Conservation (phyloP, 2,113 vertebrate genomes). For the Triplophysa rosa region DNA sequence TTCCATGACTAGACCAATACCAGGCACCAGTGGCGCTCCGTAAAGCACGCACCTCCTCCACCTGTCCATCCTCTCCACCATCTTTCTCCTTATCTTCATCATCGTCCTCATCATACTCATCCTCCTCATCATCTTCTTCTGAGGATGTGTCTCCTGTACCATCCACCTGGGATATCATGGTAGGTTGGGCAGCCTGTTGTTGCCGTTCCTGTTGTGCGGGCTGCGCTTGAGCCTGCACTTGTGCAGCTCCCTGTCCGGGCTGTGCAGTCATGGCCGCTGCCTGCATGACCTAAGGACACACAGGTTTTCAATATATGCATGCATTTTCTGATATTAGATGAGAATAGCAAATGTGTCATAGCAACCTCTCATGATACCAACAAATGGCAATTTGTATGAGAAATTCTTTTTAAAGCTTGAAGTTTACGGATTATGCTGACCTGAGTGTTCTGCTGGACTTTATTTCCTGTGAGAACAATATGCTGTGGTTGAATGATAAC, state of each 20-base stretch:
- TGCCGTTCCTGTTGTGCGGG: slow-evolving; percentile 59
- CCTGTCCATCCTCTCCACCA: slow-evolving; percentile 93
- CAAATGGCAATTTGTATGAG: no score
- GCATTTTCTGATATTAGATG: no score
- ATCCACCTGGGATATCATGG: slow-evolving; percentile 93
- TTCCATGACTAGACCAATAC: neutral
- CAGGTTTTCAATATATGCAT: neutral
- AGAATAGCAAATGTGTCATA: neutral
- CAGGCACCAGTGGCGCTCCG: neutral
- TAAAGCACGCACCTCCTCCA: slow-evolving; percentile 84
- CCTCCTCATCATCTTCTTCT: slow-evolving; percentile 97
- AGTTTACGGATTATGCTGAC: slow-evolving; percentile 61
- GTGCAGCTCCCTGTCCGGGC: slow-evolving; percentile 76
- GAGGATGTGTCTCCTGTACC: slow-evolving; percentile 94
- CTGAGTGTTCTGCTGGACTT: slow-evolving; percentile 82
- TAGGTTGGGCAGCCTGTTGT: slow-evolving; percentile 81
- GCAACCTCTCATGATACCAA: no score
- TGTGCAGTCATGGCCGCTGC: slow-evolving; percentile 83
- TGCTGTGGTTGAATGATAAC: slow-evolving; percentile 99
- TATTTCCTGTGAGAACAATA: slow-evolving; percentile 95
- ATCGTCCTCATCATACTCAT: slow-evolving; percentile 96
- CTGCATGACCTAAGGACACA: slow-evolving; percentile 71
- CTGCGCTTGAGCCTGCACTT: slow-evolving; percentile 65
- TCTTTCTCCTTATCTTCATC: slow-evolving; percentile 98
- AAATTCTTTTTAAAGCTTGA: no score